These are phyloP conservation scores for Byasa hedistus DNA, from an alignment of 2,888 invertebrate genomes.

Conservation along the genomic window DNA sequence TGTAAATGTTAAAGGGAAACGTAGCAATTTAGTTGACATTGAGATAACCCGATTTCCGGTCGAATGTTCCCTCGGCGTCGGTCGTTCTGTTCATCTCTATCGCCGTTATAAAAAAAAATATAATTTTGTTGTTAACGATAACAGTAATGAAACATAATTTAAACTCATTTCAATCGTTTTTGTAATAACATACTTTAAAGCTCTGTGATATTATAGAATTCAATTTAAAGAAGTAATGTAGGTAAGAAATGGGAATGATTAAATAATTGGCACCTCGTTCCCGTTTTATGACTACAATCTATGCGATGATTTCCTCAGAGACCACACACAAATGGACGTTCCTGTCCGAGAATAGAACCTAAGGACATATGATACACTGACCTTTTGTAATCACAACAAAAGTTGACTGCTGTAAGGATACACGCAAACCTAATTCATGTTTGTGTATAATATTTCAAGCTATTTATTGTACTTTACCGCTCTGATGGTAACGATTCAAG, in stretches of 20 bases:
- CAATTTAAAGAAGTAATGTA: too few relatives aligned
- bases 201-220: too few relatives aligned
- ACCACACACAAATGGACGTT: neutral
- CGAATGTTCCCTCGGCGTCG: constrained; percentile 41
- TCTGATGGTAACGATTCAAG: too few relatives aligned
- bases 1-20: constrained; percentile 52
- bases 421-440: neutral
- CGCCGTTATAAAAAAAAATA: constrained; percentile 18
- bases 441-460: too few relatives aligned
- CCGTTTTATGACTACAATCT: too few relatives aligned
- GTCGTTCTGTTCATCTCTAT: constrained; percentile 3
- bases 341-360: neutral
- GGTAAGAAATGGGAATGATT: too few relatives aligned
- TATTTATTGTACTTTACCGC: too few relatives aligned
- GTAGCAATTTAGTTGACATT: constrained; percentile 54
- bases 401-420: neutral
- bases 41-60: constrained; percentile 70
- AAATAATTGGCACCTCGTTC: too few relatives aligned
- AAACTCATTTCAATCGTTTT: too few relatives aligned
- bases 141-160: neutral
- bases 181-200: too few relatives aligned
- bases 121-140: constrained; percentile 14
- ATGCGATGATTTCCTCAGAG: neutral
- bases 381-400: neutral
- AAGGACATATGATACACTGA: neutral